Evolutionary conservation across 2,888 invertebrate species (phyloP), one percentile per base, ranked within the genome.

Genomic region (Timema podura): DNA sequence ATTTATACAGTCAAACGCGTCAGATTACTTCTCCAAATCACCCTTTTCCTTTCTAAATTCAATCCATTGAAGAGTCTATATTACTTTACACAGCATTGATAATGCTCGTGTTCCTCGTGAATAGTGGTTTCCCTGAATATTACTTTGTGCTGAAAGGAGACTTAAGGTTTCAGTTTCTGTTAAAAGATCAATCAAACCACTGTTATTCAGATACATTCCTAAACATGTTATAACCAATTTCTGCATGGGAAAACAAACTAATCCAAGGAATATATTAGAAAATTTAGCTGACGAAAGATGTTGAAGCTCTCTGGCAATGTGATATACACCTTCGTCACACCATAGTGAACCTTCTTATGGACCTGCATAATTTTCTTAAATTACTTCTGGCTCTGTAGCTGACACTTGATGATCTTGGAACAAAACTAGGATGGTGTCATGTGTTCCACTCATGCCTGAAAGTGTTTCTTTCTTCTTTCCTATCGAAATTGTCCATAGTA

Each of bases 251-350:
- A 54, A n/a, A 49, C n/a, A 10, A 49, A 1, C 2, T 13, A 49
- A 49, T 49, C 51, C 57, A 13, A 57, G 57, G 30, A 13, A 57
- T 57, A 57, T 7, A 30, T 57, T 57, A 30, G 57, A n/a, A n/a
- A 57, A 57, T 9, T 13, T 6, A 8, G 15, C 57, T 49, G 51
- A 2, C 51, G 2, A n/a, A 49, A 49, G 51, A 49, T 13, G 54
- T 16, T 54, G 54, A 16, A 54, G 5, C 16, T 54, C 54, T 54
- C 2, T 3, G n/a, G 54, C 5, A 15, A 13, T 54, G 54, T 54
- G 54, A 13, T 3, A 3, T 54, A 54, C 6, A 2, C 54, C 54
- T 54, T 54, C 54, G 16, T 54, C 10, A 13, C 54, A 54, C 1
- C 51, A 11, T 11, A 54, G 6, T 11, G 54, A 54, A 13, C 54